Evolutionary conservation across 2,113 vertebrate genomes (phyloP), one percentile per base, ranked within the genome.

Genomic region (Cavia porcellus): DNA sequence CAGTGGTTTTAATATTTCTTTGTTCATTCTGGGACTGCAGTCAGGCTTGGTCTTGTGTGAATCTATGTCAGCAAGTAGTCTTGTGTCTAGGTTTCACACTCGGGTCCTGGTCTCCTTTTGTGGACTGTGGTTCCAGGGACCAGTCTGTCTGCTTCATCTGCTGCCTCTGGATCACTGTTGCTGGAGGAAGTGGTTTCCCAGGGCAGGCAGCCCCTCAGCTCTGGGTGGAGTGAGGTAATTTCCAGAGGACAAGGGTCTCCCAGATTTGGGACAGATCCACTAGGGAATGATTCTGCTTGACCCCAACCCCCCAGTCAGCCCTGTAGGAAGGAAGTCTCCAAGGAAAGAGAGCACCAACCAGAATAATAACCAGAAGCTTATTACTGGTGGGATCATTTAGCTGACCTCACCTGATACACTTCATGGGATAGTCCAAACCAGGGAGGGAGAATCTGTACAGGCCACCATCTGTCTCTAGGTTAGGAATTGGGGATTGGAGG

Each of bases 341-440:
- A 14, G 30, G 64, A 50, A 72, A 90, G 8, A 20, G 38, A 55
- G 10, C 7, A 15, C 17, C 57, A 66, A 6, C 52, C n/a, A n/a
- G n/a, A n/a, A n/a, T n/a, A n/a, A n/a, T n/a, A n/a, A n/a, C 28
- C 5, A 42, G 24, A 20, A 8, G 7, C 62, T n/a, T 55, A 0
- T 3, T 52, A 1, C 68, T 35, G 13, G 0, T 2, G 32, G 0
- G 30, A 32, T 35, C 2, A 0, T 55, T 35, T 7, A 57, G 45
- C 62, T 19, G 5, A 32, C 61, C 17, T 72, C 45, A 72, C 20
- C 25, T 35, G 70, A 52, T 45, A 1, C 5, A 86, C 45, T n/a
- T 11, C 4, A 68, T 28, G 2, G 7, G 20, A 30, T 0, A 25
- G 61, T 35, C 59, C 75, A 8, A 20, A 68, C 47, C 52, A 45